These are phyloP conservation scores for Norana najaformis DNA, from an alignment of 2,888 invertebrate genomes.

Conservation along the genomic window DNA sequence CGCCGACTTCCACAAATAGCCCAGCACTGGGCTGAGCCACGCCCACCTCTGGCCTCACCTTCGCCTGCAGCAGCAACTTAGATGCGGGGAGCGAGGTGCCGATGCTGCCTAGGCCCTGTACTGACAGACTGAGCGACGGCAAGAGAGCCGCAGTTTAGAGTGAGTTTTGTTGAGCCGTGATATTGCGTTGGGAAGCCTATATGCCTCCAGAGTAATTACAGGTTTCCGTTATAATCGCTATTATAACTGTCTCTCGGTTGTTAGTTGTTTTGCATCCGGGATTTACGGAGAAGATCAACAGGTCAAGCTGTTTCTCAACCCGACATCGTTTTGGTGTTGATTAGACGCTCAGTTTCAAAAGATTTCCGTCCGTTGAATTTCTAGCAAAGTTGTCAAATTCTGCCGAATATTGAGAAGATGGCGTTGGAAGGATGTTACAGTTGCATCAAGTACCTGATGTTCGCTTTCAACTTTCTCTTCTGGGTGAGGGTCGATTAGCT, in stretches of 20 bases:
- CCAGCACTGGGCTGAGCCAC: background rate
- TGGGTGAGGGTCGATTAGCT: slow-evolving; percentile 53
- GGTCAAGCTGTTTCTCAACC: background rate
- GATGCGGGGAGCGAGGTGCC: background rate
- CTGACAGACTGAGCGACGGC: background rate
- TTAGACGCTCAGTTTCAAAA: background rate
- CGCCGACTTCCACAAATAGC: background rate
- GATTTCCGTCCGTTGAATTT: background rate
- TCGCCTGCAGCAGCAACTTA: background rate
- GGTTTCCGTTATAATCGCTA: background rate
- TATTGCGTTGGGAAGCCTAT: background rate
- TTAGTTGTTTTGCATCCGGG: background rate
- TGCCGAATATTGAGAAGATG: slow-evolving; percentile 35
- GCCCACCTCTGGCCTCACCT: background rate
- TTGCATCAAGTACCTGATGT: slow-evolving; percentile 62
- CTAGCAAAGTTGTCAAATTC: background rate
- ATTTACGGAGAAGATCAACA: background rate
- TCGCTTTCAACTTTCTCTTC: slow-evolving; percentile 61
- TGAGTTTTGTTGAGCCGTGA: background rate
- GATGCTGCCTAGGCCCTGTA: background rate
- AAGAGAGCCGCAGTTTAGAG: background rate
- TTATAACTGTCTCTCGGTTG: background rate
- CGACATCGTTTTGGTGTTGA: background rate
- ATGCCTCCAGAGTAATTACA: background rate
- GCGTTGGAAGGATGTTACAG: slow-evolving; percentile 59